Base-by-base conservation (phyloP, 1,140 invertebrate genomes). In the Scylla paramamosain region DNA sequence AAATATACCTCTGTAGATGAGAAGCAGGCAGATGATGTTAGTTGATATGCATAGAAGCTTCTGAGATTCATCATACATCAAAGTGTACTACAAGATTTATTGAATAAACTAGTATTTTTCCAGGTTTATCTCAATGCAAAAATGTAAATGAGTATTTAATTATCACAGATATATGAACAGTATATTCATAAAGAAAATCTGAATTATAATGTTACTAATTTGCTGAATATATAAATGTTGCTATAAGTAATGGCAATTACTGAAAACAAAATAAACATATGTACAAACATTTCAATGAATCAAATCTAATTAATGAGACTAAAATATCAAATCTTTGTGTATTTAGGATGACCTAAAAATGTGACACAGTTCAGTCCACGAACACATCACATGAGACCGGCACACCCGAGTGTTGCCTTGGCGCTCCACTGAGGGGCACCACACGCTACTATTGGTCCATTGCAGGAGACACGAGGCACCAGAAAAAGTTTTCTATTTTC, bases 141-240 rank as follows among this genome's bases (percentile, higher is more conserved):
- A 46, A 45, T 89, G 87, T 89, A 45, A 89, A 52, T 89, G 87
- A 89, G 87, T 89, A 89, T 89, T 89, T 46, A 89, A 45, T 39
- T 89, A 89, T 89, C 87, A 89, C 87, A 89, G 87, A 32, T 89
- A 45, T 89, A 89, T 88, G 48, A 89, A 45, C 25, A 52, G 48
- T 45, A 52, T 46, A 46, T 45, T 52, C 39, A n/a, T 52, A 46
- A 52, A 89, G 87, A 46, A 89, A 89, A 3, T 59, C 10, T 59
- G 52, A 59, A 29, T 0, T 89, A 32, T 45, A 45, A n/a, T 45
- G 48, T 32, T 46, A 46, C 16, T 45, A 45, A 46, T 89, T n/a
- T 28, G 39, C 48, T 39, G 39, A 46, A 45, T 52, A 77, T n/a
- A 77, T n/a, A 77, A 20, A n/a, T 77, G 67, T 77, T 20, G 3